Evolutionary conservation across 2,888 invertebrate species (phyloP).

Genomic region (Pachliopta kotzebuea): DNA sequence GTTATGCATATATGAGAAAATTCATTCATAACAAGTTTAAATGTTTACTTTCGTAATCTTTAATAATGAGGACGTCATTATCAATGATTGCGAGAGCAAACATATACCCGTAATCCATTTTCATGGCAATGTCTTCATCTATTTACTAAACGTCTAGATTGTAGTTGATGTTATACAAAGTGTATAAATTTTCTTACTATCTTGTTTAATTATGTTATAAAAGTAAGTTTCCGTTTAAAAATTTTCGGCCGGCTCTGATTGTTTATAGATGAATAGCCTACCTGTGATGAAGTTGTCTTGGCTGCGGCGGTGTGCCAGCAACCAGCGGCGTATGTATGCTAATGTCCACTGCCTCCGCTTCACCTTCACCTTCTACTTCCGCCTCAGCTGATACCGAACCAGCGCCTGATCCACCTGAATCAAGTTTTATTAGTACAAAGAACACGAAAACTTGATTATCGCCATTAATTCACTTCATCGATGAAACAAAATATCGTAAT

Average conservation of each 20-base stretch:
- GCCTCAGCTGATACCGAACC: constrained; percentile 54
- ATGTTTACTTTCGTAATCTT: constrained; percentile 7
- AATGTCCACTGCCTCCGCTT: constrained; percentile 67
- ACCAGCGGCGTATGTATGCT: constrained; percentile 77
- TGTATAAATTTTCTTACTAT: too few relatives aligned
- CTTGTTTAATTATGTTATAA: too few relatives aligned
- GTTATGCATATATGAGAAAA: not conserved
- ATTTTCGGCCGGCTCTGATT: too few relatives aligned
- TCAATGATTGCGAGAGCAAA: constrained; percentile 3
- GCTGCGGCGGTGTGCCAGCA: constrained; percentile 56
- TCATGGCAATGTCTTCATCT: constrained; percentile 22
- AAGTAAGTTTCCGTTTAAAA: too few relatives aligned
- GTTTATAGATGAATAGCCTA: constrained; percentile 31
- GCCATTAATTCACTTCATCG: too few relatives aligned
- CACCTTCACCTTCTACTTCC: constrained; percentile 56
- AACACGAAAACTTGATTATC: too few relatives aligned
- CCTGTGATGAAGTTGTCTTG: constrained; percentile 62
- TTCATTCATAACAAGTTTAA: constrained; percentile 4
- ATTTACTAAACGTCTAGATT: constrained; percentile 20
- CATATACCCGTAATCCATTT: not conserved
- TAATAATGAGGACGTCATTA: not conserved
- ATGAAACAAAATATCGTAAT: too few relatives aligned
- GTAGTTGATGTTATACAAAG: constrained; percentile 6
- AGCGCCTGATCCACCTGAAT: constrained; percentile 49
- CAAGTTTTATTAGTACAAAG: not conserved